Base-by-base conservation (phyloP, 1,140 invertebrate genomes). In the Drosophila ercepeae region DNA sequence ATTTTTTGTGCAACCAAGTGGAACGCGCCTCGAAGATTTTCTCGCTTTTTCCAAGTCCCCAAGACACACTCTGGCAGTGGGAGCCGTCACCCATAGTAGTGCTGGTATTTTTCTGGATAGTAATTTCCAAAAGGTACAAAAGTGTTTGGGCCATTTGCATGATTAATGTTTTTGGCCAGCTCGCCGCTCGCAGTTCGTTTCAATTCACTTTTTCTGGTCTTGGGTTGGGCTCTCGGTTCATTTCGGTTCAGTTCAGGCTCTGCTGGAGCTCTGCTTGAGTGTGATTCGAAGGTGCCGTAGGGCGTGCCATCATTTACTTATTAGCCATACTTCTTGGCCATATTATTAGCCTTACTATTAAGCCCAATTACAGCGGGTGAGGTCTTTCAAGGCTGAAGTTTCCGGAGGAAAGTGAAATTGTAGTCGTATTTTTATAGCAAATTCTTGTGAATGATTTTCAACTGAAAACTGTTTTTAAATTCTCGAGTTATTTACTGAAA, bases 1-100 rank as follows among this genome's bases (percentile, higher is more conserved):
- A 86, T 86, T 86, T 86, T 45, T 72, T 79, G 77, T 77, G 72
- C 81, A 73, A 46, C 81, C 82, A 86, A 81, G 81, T 86, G 81
- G 81, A 86, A 86, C 68, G 64, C 53, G 64, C 45, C 75, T 60
- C 68, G 67, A 61, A 65, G 69, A 84, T 61, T 75, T 69, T 48
- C 44, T 69, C 19, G 44, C 51, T 57, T 68, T 69, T 65, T 60
- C 60, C n/a, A n/a, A n/a, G 41, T 19, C 45, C 42, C 29, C 16
- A 13, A 32, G 18, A n/a, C 4, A 13, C 2, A 13, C 3, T 49
- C 3, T 41, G 75, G 27, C 52, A 55, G 50, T 74, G 71, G 49
- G 64, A 48, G 58, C 78, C 84, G 58, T 83, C 78, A 83, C 78
- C 78, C 79, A 84, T 84, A 34, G 69, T 74, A 42, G 79, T 65